Evolutionary conservation across 1,140 invertebrate genomes (phyloP), one percentile per base, ranked within the genome.

Genomic region (Drosophila kepulauana): DNA sequence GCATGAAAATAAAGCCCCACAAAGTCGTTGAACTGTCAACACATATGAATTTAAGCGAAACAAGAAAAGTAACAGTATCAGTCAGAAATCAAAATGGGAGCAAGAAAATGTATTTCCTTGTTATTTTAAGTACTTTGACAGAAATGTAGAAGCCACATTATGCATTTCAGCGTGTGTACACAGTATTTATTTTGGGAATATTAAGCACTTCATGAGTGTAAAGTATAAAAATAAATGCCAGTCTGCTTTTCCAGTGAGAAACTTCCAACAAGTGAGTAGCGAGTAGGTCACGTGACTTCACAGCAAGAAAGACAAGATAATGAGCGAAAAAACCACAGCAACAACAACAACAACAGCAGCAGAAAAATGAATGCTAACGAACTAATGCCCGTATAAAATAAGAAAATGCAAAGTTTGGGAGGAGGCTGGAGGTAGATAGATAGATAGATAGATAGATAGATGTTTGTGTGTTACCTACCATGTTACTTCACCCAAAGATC

Each of bases 391-490:
- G 46, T 16, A 16, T 15, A 16, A 38, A 38, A 35, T 57, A 57
- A 20, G 54, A 20, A 41, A 57, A 57, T 57, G 54, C 54, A 57
- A 57, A 57, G 16, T 11, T 57, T 57, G 33, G 54, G 54, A 57
- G 33, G 54, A 57, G 33, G 54, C 54, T 38, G 16, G 16, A 30
- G 13, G 8, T 25, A 15, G 28, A 16, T 35, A 15, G 0, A 20
- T 48, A 20, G 4, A 13, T 52, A 28, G 16, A 16, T 16, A 20
- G 16, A 20, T 16, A 20, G 20, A 20, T 20, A 20, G 20, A 20
- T 20, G 20, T 20, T 20, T 20, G 2, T 38, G 35, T 8, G 33
- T 54, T 15, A 56, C 52, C 20, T 25, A 25, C 20, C 20, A 38
- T 41, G 35, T 41, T 20, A 20, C 33, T 41, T n/a, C 33, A 25